phyloP scores from a whole-genome alignment of 2,888 invertebrate species.

The Cinara cedri region DNA sequence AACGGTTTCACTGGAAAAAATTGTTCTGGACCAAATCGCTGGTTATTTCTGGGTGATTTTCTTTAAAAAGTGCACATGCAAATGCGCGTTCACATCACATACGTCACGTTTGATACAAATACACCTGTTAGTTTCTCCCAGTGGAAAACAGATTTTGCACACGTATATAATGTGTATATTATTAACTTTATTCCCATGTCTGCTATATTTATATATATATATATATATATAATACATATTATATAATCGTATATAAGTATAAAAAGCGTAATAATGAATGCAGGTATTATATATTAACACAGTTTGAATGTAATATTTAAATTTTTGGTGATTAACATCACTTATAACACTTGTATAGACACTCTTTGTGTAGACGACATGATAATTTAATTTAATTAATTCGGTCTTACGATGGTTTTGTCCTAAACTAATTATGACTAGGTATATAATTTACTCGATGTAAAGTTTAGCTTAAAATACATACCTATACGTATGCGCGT shows the following conservation, averaged over 20 bases:
- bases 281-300: no score
- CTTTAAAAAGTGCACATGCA: not conserved
- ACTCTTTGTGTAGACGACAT: no score
- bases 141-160: constrained; percentile 24
- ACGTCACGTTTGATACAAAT: not conserved
- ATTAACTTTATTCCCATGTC: not conserved
- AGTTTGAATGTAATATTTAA: not conserved
- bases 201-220: not conserved
- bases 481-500: not conserved
- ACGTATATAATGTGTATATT: constrained; percentile 11
- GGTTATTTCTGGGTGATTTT: not conserved
- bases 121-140: constrained; percentile 42
- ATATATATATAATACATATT: not conserved
- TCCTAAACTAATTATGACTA: no score
- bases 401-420: no score
- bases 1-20: constrained; percentile 7
- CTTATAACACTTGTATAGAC: no score
- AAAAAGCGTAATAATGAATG: not conserved
- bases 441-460: not conserved
- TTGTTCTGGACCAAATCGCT: no score
- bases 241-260: no score
- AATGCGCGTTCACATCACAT: not conserved
- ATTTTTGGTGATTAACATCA: not conserved
- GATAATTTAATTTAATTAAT: no score
- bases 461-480: not conserved